phyloP scores from a whole-genome alignment of 1,140 invertebrate species.

The Anastatus disparis region DNA sequence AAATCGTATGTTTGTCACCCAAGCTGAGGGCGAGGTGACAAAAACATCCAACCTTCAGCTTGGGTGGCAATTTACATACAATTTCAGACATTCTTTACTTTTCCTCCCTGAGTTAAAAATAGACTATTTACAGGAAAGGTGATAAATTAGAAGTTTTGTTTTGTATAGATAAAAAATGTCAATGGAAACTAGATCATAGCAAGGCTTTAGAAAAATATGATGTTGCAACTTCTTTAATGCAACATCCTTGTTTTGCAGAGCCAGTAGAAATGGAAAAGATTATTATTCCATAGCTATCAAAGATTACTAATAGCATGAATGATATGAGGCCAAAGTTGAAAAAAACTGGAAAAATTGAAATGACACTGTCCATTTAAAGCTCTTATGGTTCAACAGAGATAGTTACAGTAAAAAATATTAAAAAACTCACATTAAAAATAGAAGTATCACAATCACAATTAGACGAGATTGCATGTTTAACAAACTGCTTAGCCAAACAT shows the following conservation, averaged over 20 bases:
- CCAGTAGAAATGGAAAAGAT: no score
- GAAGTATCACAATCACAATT: neutral
- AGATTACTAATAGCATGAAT: no score
- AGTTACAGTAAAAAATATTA: neutral
- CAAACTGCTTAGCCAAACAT: neutral
- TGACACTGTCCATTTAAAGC: neutral
- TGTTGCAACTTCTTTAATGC: neutral
- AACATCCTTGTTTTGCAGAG: slow-evolving; percentile 6
- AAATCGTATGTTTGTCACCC: no score
- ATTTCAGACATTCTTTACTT: no score
- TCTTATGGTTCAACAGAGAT: neutral
- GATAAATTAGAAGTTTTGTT: neutral
- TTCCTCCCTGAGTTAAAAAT: no score
- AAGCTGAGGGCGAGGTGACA: no score
- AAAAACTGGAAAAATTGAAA: neutral
- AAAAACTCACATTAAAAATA: neutral
- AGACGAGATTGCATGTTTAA: neutral
- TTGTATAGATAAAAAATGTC: slow-evolving; percentile 31
- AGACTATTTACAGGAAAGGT: slow-evolving; percentile 11
- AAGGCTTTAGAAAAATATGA: slow-evolving; percentile 13
- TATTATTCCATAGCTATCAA: no score
- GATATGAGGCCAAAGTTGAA: no score
- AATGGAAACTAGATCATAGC: neutral
- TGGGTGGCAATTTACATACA: no score
- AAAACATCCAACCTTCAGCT: no score